Base-by-base conservation (phyloP, 2,797 vertebrate species). In the Chrosomus eos region DNA sequence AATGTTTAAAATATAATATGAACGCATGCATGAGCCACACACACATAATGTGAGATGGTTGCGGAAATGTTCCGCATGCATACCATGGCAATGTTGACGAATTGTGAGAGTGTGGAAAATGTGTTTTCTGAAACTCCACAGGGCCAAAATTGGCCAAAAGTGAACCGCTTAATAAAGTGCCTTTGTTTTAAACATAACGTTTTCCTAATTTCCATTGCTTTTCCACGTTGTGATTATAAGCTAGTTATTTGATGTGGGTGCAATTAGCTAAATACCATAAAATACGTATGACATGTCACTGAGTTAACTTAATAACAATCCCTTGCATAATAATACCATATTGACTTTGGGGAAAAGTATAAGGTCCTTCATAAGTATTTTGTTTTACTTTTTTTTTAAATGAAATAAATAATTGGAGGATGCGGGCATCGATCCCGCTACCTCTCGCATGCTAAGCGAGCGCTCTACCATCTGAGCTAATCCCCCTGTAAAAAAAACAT, bases 351-450 rank as follows among this genome's bases (percentile, higher is more conserved):
- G 45, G 45, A 5, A 43, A 43, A 43, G 40, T 11, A 43, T 43
- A 33, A 33, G 40, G 40, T 43, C 40, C 10, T 43, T 43, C 40
- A 43, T 43, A 43, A 11, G 3, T 45, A 48, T 48, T n/a, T n/a
- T n/a, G n/a, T n/a, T n/a, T n/a, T n/a, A n/a, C n/a, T n/a, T n/a
- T n/a, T n/a, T n/a, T n/a, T 33, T 33, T 33, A 45, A 76, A 38
- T 21, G 0, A 64, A 1, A 0, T 0, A 0, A 23, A 80, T 1
- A 16, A 9, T 1, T 86, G 84, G 88, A 89, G 86, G 81, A 89
- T 89, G 86, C 86, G 86, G 88, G 88, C 88, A 89, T 89, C 88
- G 88, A 88, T 87, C 86, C 86, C 86, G 86, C 85, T 87, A 83
- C 85, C 85, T 87, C 85, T 87, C 85, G 85, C 85, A 75, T 80